phyloP scores from a whole-genome alignment of 2,113 vertebrate species.

The Elanus axillaris region DNA sequence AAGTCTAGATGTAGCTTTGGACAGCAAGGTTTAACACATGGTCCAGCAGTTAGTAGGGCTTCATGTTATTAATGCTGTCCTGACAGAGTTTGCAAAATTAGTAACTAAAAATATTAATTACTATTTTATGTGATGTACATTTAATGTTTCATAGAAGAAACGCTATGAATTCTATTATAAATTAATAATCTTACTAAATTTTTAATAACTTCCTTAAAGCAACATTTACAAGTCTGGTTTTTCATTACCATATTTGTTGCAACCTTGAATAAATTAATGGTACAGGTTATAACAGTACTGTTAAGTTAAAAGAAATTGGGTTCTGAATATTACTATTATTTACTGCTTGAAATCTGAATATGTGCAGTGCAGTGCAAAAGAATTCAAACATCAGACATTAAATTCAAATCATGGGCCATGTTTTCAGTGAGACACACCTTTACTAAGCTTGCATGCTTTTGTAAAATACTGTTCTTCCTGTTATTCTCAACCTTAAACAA shows the following conservation, averaged over 20 bases:
- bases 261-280: not conserved
- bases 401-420: not conserved
- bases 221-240: not conserved
- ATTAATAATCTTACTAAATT: not conserved
- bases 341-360: not conserved
- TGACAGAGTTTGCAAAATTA: not conserved
- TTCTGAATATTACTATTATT: not conserved
- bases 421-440: not conserved
- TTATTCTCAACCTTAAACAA: not conserved
- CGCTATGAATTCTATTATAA: not conserved
- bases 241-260: not conserved
- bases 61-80: not conserved
- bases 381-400: not conserved
- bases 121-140: not conserved
- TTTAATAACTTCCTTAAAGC: not conserved
- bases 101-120: not conserved
- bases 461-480: not conserved
- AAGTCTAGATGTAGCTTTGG: not conserved
- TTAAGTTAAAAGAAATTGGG: not conserved
- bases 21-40: not conserved
- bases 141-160: not conserved
- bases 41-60: not conserved
- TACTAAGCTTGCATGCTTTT: not conserved
- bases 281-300: not conserved
- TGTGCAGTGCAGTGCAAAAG: not conserved